These are phyloP conservation scores for Saturnia japonica DNA, from an alignment of 2,888 invertebrate genomes.

Conservation along the genomic window DNA sequence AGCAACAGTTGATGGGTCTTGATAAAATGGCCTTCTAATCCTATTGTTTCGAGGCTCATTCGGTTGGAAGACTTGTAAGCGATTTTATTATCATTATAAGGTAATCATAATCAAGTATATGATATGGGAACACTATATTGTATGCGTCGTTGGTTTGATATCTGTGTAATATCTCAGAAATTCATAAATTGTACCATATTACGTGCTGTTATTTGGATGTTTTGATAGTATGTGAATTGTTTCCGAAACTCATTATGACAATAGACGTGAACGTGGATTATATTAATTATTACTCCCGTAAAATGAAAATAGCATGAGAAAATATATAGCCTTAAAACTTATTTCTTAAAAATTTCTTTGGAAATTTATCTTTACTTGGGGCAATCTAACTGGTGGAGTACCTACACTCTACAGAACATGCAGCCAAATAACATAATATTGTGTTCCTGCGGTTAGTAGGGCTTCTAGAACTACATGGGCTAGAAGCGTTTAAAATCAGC, in stretches of 20 bases:
- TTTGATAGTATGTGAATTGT: conserved; percentile 18
- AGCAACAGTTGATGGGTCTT: conserved; percentile 15
- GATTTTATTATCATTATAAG: conserved; percentile 35
- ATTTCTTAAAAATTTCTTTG: too few relatives aligned
- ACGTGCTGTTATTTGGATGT: conserved; percentile 18
- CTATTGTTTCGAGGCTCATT: conserved; percentile 31
- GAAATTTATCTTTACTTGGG: too few relatives aligned
- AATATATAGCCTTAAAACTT: background rate
- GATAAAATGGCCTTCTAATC: conserved; percentile 17
- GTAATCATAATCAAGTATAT: conserved; percentile 30
- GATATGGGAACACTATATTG: conserved; percentile 30
- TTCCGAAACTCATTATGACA: conserved; percentile 6
- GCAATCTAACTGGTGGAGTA: too few relatives aligned
- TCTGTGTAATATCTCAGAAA: conserved; percentile 22
- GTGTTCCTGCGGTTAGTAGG: too few relatives aligned
- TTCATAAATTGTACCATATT: conserved; percentile 18
- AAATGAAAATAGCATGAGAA: background rate
- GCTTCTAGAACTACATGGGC: too few relatives aligned
- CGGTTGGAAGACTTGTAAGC: conserved; percentile 25
- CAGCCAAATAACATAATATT: too few relatives aligned
- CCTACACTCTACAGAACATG: too few relatives aligned
- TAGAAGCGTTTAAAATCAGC: too few relatives aligned
- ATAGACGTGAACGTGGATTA: background rate
- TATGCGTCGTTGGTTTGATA: conserved; percentile 29
- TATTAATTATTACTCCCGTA: background rate